A percentile compares a stretch with the other conserved stretches of the same genome.
These are phyloP conservation scores for Dysdera silvatica DNA, from an alignment of 1,140 invertebrate species.

Conservation along the genomic window DNA sequence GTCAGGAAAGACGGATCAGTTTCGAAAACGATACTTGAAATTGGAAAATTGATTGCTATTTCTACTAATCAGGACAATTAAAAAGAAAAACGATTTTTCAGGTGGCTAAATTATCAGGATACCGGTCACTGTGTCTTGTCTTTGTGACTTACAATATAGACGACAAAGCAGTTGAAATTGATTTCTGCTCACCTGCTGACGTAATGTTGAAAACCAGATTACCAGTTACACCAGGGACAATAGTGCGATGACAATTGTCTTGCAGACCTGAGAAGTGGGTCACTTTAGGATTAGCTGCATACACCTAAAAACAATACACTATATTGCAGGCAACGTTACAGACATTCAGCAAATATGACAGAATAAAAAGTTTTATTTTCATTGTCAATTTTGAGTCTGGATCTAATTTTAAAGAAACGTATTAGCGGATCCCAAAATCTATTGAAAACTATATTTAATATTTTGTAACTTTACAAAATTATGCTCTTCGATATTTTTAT, in stretches of 20 bases:
- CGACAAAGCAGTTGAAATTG: not conserved
- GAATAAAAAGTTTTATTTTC: too few relatives aligned
- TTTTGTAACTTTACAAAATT: too few relatives aligned
- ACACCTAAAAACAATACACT: constrained; percentile 16
- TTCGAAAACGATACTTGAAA: not conserved
- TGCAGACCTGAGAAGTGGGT: constrained; percentile 27
- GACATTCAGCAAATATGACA: too few relatives aligned
- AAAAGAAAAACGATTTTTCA: not conserved
- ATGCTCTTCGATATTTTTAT: too few relatives aligned
- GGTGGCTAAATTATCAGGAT: not conserved
- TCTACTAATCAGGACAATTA: not conserved
- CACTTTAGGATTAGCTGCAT: constrained; percentile 22
- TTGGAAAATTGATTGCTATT: not conserved
- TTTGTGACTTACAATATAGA: not conserved
- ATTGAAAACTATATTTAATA: too few relatives aligned
- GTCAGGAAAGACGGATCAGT: not conserved
- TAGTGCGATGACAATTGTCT: constrained; percentile 27
- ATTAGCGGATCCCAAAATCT: too few relatives aligned
- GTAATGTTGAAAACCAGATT: constrained; percentile 34
- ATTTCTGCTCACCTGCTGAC: constrained; percentile 23
- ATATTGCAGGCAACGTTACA: too few relatives aligned
- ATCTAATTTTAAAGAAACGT: too few relatives aligned
- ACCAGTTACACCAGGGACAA: constrained; percentile 31
- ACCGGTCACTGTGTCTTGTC: not conserved
- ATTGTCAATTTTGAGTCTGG: too few relatives aligned